phyloP scores from a whole-genome alignment of 2,888 invertebrate genomes.

The Agonopterix subpropinquella region DNA sequence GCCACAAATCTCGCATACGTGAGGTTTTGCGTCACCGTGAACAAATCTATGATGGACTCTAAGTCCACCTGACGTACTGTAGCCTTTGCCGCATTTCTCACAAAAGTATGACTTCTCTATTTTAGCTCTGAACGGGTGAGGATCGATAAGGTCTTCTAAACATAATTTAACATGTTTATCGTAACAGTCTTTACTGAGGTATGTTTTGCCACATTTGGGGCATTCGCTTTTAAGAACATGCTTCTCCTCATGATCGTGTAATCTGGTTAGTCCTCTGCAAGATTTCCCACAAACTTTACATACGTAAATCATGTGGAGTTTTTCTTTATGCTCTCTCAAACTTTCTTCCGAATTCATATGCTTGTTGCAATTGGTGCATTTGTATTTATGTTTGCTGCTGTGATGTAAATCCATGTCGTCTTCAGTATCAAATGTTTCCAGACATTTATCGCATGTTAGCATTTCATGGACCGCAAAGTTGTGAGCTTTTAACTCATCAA shows the following conservation, averaged over 20 bases:
- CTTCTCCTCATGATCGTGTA: conserved; percentile 48
- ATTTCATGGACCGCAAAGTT: conserved; percentile 30
- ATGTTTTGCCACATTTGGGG: conserved; percentile 57
- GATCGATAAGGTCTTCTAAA: conserved; percentile 42
- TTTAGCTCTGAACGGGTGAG: conserved; percentile 50
- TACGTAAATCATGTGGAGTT: conserved; percentile 32
- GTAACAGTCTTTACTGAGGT: conserved; percentile 52
- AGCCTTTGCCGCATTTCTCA: conserved; percentile 52
- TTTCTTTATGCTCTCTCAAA: conserved; percentile 37
- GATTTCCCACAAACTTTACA: conserved; percentile 59
- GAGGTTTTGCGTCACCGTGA: conserved; percentile 56
- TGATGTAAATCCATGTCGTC: conserved; percentile 29
- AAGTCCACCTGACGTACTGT: conserved; percentile 55
- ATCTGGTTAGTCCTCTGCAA: conserved; percentile 39
- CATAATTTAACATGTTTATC: conserved; percentile 54
- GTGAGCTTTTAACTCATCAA: conserved; percentile 33
- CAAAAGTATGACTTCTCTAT: conserved; percentile 42
- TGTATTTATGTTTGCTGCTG: conserved; percentile 23
- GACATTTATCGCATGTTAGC: conserved; percentile 43
- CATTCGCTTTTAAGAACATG: conserved; percentile 43
- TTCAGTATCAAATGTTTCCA: conserved; percentile 26
- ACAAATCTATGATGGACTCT: conserved; percentile 56
- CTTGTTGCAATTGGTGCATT: conserved; percentile 40
- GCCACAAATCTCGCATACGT: conserved; percentile 49
- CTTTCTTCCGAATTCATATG: conserved; percentile 33